Percentiles rank a stretch among this genome's conserved stretches.
phyloP scores from a whole-genome alignment of 2,797 vertebrate genomes.

The Acanthurus leucopareius region DNA sequence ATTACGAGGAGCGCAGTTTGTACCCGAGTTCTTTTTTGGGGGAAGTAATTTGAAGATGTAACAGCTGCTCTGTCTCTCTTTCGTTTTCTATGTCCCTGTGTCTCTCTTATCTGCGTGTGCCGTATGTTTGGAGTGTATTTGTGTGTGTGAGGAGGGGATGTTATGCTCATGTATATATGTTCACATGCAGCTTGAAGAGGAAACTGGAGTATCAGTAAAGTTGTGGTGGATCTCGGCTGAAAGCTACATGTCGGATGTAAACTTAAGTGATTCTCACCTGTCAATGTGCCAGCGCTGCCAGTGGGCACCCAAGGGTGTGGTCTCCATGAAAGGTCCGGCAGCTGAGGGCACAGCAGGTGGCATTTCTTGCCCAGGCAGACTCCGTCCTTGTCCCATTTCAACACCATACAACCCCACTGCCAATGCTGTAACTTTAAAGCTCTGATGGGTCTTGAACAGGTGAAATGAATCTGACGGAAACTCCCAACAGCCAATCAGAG shows the following conservation, averaged over 20 bases:
- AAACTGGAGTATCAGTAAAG: conserved; percentile 37
- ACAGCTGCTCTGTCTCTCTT: conserved; percentile 68
- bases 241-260: conserved; percentile 45
- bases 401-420: conserved; percentile 59
- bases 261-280: conserved; percentile 54
- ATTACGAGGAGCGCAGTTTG: conserved; percentile 48
- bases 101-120: conserved; percentile 18
- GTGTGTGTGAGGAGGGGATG: background rate
- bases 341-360: conserved; percentile 80
- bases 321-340: conserved; percentile 63
- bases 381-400: conserved; percentile 70
- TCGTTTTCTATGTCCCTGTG: conserved; percentile 43
- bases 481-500: conserved; percentile 43
- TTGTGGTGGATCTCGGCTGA: conserved; percentile 30
- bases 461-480: conserved; percentile 66
- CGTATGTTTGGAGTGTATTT: conserved; percentile 7
- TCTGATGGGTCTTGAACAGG: conserved; percentile 76
- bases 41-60: conserved; percentile 64
- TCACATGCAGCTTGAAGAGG: conserved; percentile 18
- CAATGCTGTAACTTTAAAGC: conserved; percentile 56
- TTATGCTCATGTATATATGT: conserved; percentile 30
- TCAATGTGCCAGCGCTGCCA: conserved; percentile 40
- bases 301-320: conserved; percentile 66
- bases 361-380: conserved; percentile 68
- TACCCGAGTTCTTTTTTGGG: conserved; percentile 58